Evolutionary conservation across 2,797 vertebrate genomes (phyloP), one percentile per base, ranked within the genome.

Genomic region (Sandelia bainsii): DNA sequence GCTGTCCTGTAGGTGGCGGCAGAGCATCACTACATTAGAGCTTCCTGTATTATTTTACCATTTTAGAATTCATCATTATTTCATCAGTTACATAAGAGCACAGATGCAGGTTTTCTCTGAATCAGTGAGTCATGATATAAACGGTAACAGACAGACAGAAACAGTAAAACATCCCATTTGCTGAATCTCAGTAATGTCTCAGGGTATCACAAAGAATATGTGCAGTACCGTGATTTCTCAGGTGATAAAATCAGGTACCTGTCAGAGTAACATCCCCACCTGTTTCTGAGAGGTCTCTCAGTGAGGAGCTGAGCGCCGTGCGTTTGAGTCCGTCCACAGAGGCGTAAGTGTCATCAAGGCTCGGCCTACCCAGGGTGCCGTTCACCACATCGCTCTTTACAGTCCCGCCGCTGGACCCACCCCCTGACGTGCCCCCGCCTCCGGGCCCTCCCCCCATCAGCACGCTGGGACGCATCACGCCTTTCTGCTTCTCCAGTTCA

Each of bases 401-500:
- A 12, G 85, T 70, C 10, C 88, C 87, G 0, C 85, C 50, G 0
- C 44, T 71, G 59, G 75, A 9, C 20, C 76, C 82, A 0, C 63
- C 71, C 6, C 83, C 89, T 6, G 44, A 19, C 54, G 69, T 2
- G 27, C 72, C 74, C 12, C 63, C 59, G 0, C 79, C 72, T 57
- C 81, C 75, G 0, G 77, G 25, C 19, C 83, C 89, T 20, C 82
- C 85, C 0, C 89, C 90, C 1, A 72, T 81, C 80, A 93, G 22
- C 42, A 92, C 40, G 12, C 92, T 94, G 44, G 96, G 95, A 65
- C 96, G 95, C 95, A 97, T 95, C 80, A 96, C 94, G 11, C 97
- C 97, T 87, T 98, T 98, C 93, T 98, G 96, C 87, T 98, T 98
- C 89, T 98, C 97, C 5, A 98, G 91, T 79, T 98, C 97, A 10